Conservation (phyloP, 2,888 invertebrate species). For the Acanthosepion esculentum region DNA sequence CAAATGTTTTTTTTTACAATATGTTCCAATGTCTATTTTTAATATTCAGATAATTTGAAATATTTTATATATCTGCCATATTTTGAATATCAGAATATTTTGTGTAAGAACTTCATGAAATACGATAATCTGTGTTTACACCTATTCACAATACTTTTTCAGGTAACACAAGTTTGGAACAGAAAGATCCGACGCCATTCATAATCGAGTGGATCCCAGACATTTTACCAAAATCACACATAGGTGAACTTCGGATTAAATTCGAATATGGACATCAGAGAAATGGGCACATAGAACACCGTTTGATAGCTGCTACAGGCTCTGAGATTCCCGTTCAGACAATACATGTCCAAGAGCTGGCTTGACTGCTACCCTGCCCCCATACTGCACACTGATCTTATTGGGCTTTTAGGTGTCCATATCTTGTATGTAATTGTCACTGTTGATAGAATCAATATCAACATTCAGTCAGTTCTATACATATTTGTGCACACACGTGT, state of each 20-base stretch:
- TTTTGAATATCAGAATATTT: too few relatives aligned
- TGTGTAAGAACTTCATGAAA: neutral
- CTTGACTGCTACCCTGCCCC: neutral
- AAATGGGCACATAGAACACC: slow-evolving; percentile 76
- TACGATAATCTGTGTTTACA: neutral
- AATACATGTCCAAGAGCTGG: slow-evolving; percentile 34
- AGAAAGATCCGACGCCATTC: slow-evolving; percentile 81
- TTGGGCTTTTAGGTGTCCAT: neutral
- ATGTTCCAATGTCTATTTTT: too few relatives aligned
- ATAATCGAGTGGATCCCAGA: slow-evolving; percentile 86
- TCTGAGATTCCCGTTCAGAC: slow-evolving; percentile 59
- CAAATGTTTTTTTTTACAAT: too few relatives aligned
- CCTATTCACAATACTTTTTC: slow-evolving; percentile 46
- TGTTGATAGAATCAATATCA: neutral
- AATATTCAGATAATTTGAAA: too few relatives aligned
- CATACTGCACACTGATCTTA: neutral
- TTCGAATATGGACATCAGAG: slow-evolving; percentile 83
- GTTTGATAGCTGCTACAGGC: slow-evolving; percentile 52
- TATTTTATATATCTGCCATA: too few relatives aligned
- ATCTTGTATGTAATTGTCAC: neutral
- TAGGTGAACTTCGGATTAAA: slow-evolving; percentile 83
- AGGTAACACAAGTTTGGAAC: slow-evolving; percentile 78
- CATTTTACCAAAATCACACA: slow-evolving; percentile 81
- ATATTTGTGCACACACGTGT: neutral
- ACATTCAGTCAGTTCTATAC: neutral